phyloP scores from a whole-genome alignment of 2,888 invertebrate genomes.

The Thymelicus acteon region DNA sequence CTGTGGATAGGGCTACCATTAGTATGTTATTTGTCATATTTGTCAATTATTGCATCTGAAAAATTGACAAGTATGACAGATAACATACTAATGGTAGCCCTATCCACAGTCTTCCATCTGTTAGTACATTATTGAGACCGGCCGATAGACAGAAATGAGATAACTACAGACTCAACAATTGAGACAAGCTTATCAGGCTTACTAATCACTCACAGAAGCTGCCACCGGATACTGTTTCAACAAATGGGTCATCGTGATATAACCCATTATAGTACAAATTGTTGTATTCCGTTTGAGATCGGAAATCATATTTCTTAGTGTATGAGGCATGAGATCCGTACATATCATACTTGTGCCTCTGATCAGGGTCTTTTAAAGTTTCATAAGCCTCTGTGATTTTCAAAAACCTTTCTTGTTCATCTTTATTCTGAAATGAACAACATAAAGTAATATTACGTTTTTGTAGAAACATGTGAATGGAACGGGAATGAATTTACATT shows the following conservation, averaged over 20 bases:
- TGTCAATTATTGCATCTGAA: too few relatives aligned
- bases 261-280: slow-evolving; percentile 94
- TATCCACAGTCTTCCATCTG: too few relatives aligned
- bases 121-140: too few relatives aligned
- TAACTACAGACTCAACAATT: not conserved
- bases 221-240: slow-evolving; percentile 89
- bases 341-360: slow-evolving; percentile 91
- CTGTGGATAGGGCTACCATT: too few relatives aligned
- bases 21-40: too few relatives aligned
- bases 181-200: slow-evolving; percentile 17
- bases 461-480: too few relatives aligned
- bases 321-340: slow-evolving; percentile 88
- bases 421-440: slow-evolving; percentile 85
- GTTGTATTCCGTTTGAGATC: slow-evolving; percentile 87
- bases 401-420: slow-evolving; percentile 90
- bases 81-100: too few relatives aligned
- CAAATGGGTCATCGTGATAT: slow-evolving; percentile 93
- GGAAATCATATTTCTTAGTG: slow-evolving; percentile 83
- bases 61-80: too few relatives aligned
- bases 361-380: slow-evolving; percentile 92
- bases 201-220: slow-evolving; percentile 88
- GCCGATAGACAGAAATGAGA: slow-evolving; percentile 2
- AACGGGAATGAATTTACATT: too few relatives aligned
- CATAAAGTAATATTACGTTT: not conserved
- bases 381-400: slow-evolving; percentile 94